Conservation (phyloP, 2,888 invertebrate species). For the Tipula lateralis region DNA sequence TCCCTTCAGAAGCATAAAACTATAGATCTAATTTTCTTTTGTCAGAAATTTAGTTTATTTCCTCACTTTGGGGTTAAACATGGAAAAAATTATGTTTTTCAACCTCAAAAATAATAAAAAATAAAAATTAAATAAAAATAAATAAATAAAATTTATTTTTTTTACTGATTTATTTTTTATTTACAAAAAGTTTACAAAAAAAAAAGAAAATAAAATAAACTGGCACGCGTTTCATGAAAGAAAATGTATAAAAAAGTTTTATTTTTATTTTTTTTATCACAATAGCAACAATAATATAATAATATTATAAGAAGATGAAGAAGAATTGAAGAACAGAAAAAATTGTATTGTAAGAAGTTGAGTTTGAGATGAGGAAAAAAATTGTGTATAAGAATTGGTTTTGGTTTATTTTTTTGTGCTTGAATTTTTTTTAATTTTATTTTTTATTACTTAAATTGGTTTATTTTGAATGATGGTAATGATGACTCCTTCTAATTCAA, state of each 20-base stretch:
- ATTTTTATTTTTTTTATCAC: background rate
- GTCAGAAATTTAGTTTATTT: background rate
- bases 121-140: too few relatives aligned
- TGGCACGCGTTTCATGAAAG: background rate
- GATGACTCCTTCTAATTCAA: constrained; percentile 24
- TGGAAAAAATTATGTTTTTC: background rate
- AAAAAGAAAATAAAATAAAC: background rate
- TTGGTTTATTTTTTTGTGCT: constrained; percentile 14
- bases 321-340: background rate
- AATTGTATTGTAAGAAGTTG: constrained; percentile 9
- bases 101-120: background rate
- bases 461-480: constrained; percentile 24
- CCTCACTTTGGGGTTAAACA: constrained; percentile 24
- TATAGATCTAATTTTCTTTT: too few relatives aligned
- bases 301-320: background rate
- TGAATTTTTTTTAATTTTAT: background rate
- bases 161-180: constrained; percentile 20
- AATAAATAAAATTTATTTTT: background rate
- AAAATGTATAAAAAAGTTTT: background rate
- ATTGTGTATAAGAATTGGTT: constrained; percentile 19
- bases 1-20: too few relatives aligned
- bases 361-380: background rate
- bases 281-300: constrained; percentile 12
- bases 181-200: background rate
- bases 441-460: background rate